Conservation (phyloP, 2,113 vertebrate genomes). For the human region GRCh38 chr11:65021001-65021500, state of each 20-base stretch:
- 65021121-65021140: neutral
- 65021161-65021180: neutral
- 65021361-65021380: neutral
- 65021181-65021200: neutral
- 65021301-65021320: neutral
- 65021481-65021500: neutral
- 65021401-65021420: neutral
- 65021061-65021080: neutral
- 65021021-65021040: neutral
- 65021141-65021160: neutral
- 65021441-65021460: neutral
- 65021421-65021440: neutral
- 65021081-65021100: neutral
- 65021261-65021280: neutral
- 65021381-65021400: neutral
- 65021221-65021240: rapidly evolving
- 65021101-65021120: neutral
- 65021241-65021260: neutral
- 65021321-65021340: neutral
- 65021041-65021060: rapidly evolving
- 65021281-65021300: neutral
- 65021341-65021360: neutral
- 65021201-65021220: neutral
- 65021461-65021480: neutral
- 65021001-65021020: neutral